Base-by-base conservation (phyloP, 2,797 vertebrate species). In the Malacoctenus gilli region DNA sequence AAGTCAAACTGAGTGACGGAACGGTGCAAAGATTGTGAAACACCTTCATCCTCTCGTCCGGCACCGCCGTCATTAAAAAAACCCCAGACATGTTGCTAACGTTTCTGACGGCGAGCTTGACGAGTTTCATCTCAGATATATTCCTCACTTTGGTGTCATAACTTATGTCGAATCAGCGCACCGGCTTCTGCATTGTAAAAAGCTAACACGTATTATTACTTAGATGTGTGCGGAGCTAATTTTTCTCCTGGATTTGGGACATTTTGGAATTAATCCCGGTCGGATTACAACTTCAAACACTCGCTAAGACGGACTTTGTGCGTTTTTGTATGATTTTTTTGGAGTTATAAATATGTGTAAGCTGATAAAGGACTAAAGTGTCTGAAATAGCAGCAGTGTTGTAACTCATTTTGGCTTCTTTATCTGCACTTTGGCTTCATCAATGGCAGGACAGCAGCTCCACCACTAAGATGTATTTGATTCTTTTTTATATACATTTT, bases 151-250 rank as follows among this genome's bases (percentile, higher is more conserved):
- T 28, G 9, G 25, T 65, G 60, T 69, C 52, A 64, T 68, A 13
- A 20, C 16, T 1, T 4, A 20, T 11, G 23, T 28, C 16, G 55
- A 53, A 68, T 65, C 43, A 53, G 55, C 72, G 55, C 77, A 75
- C 50, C 72, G 83, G 72, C 81, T 81, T 86, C 77, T 74, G 75
- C 70, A 52, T 64, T 85, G 72, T 86, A 79, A 68, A 81, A 88
- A 88, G 77, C 73, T 60, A 13, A 75, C 35, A 23, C 52, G 59
- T 81, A 41, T 54, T 67, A 58, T 57, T 72, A 74, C 77, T 47
- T 76, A 21, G 8, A 23, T 77, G 71, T 85, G 51, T 53, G 46
- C 81, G 44, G 39, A 72, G 57, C 71, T 72, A 35, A 71, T 49
- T 22, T 49, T 20, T 72, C 18, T 72, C 62, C 58, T 55, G 13